These are phyloP conservation scores for Conchocele bisecta DNA, from an alignment of 2,888 invertebrate species.

Conservation along the genomic window DNA sequence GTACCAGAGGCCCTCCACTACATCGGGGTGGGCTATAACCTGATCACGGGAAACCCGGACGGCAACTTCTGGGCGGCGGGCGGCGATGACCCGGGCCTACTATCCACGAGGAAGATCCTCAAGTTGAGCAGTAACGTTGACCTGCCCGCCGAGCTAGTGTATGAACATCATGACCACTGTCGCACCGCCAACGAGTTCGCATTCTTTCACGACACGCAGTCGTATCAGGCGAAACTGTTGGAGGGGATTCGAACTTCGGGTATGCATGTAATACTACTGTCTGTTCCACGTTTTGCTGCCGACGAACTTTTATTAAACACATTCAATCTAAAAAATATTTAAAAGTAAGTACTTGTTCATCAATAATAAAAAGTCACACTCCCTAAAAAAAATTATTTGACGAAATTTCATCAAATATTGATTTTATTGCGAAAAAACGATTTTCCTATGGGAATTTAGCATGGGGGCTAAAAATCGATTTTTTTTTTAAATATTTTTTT, in stretches of 20 bases:
- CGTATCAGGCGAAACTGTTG: constrained; percentile 52
- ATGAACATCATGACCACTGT: constrained; percentile 55
- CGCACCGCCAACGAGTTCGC: constrained; percentile 48
- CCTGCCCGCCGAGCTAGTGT: constrained; percentile 45
- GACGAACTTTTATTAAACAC: too few species aligned
- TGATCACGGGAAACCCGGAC: constrained; percentile 52
- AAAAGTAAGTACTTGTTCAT: too few species aligned
- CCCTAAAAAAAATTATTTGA: too few species aligned
- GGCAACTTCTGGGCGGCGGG: constrained; percentile 57
- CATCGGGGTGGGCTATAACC: constrained; percentile 57
- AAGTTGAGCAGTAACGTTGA: constrained; percentile 21
- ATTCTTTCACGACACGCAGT: constrained; percentile 45
- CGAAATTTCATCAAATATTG: too few species aligned
- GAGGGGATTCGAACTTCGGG: constrained; percentile 45
- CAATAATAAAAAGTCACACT: too few species aligned
- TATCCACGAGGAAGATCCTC: constrained; percentile 51
- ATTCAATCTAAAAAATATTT: too few species aligned
- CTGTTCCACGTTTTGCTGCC: too few species aligned
- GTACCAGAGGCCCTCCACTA: constrained; percentile 54
- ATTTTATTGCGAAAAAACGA: too few species aligned
- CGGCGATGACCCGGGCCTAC: constrained; percentile 55
- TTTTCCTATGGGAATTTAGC: too few species aligned
- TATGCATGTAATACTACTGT: too few species aligned
- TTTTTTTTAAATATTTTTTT: too few species aligned
- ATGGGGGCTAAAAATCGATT: too few species aligned